phyloP scores from a whole-genome alignment of 37 sponge, comb jelly and placozoan genomes.

The Beroe forskalii region DNA sequence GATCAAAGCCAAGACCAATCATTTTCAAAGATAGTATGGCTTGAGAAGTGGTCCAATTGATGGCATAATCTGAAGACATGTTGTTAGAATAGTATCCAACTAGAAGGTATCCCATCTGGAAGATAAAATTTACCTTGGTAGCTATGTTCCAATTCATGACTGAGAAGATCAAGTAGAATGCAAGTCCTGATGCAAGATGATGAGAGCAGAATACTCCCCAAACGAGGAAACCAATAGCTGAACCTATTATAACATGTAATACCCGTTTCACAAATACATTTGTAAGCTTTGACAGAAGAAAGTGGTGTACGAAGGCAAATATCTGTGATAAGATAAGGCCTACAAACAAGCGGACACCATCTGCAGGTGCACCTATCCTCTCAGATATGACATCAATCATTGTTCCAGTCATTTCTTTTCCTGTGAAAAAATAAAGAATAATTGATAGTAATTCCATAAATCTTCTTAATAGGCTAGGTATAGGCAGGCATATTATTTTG shows the following conservation, averaged over 20 bases:
- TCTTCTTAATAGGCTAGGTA: too few relatives aligned
- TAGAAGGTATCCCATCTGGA: slow-evolving; percentile 16
- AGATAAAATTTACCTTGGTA: slow-evolving; percentile 17
- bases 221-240: neutral
- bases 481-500: too few relatives aligned
- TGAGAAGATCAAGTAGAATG: neutral
- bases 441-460: too few relatives aligned
- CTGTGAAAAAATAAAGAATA: neutral
- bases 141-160: neutral
- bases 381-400: neutral
- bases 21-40: slow-evolving; percentile 16
- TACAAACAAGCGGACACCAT: neutral
- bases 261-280: neutral
- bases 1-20: slow-evolving; percentile 56
- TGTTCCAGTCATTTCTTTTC: neutral
- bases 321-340: slow-evolving; percentile 25
- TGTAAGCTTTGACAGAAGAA: slow-evolving; percentile 4
- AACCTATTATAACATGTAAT: neutral
- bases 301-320: neutral
- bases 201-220: neutral
- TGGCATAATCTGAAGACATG: slow-evolving; percentile 16
- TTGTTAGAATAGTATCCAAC: slow-evolving; percentile 55
- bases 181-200: slow-evolving; percentile 23
- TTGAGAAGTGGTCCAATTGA: slow-evolving; percentile 60
- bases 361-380: neutral